Evolutionary conservation across 92 coral and sea anemone species (phyloP), one percentile per base, ranked within the genome.

Genomic region (Parazoanthus atlanticus): DNA sequence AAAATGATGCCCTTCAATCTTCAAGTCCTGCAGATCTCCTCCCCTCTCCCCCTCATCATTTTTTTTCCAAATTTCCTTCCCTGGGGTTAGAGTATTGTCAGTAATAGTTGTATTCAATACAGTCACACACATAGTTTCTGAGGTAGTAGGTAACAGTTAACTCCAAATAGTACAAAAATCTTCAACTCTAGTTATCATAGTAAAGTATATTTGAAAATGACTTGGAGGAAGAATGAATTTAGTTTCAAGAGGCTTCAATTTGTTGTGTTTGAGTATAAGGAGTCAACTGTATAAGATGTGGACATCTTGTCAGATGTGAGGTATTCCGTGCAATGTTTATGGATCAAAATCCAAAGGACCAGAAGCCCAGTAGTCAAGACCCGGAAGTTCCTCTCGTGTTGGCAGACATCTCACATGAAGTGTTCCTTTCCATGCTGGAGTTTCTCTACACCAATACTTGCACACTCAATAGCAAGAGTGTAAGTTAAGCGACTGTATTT

Each of bases 381-480:
- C 92, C 94, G 32, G 99, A 97, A 71, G 91, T 93, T 23, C 99
- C 99, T 0, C 94, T 97, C 13, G 94, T 97, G 0, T 79, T 97
- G 72, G 96, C 99, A 4, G 98, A 97, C 76, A 81, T 97, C 33
- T 92, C 98, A 8, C 97, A 96, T 34, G 99, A 97, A 46, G 91
- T 94, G 13, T 95, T 97, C 79, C 88, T 89, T 82, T 94, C 96
- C 7, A 76, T 97, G 33, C 78, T 97, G 87, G 99, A 97, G 89
- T 97, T 97, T 82, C 96, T 97, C 67, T 97, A 97, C 91, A 97
- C 99, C 8, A 97, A 97, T 75, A 95, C 98, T 5, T 97, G 99
- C 46, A 93, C 99, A 66, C 88, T 97, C 36, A 94, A 92, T 72
- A 94, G 91, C 65, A 93, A 91, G 75, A 97, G 91, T 82, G 99